Conservation (phyloP, 1,140 invertebrate genomes). For the Calephelis nemesis region DNA sequence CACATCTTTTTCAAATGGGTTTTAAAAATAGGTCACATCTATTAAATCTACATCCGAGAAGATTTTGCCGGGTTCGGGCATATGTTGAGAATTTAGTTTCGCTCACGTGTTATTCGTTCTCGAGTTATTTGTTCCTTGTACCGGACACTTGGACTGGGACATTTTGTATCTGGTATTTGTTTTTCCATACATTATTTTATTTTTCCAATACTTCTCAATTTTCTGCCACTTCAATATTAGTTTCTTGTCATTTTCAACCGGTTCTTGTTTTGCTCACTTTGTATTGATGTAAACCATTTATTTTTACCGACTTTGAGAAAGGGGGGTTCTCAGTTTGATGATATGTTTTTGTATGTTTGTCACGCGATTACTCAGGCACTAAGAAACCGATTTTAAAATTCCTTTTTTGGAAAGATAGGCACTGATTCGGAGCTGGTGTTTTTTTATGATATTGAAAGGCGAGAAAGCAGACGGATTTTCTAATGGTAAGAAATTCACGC, state of each 20-base stretch:
- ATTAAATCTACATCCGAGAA: slow-evolving; percentile 23
- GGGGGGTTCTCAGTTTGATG: too few species aligned
- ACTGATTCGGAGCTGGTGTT: too few species aligned
- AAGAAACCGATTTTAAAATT: too few species aligned
- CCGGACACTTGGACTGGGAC: slow-evolving; percentile 34
- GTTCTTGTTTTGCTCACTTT: too few species aligned
- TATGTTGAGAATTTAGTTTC: slow-evolving; percentile 63
- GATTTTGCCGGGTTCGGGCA: slow-evolving; percentile 46
- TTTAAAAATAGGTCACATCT: slow-evolving; percentile 27
- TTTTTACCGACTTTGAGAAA: too few species aligned
- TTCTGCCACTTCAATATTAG: background rate
- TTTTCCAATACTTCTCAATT: background rate
- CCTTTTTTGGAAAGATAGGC: too few species aligned
- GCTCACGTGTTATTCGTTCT: slow-evolving; percentile 60
- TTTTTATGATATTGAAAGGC: too few species aligned
- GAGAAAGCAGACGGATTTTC: too few species aligned
- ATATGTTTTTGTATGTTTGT: too few species aligned
- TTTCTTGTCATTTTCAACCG: background rate
- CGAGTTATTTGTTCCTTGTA: slow-evolving; percentile 55
- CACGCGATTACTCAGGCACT: too few species aligned
- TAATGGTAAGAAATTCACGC: too few species aligned
- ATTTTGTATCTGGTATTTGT: slow-evolving; percentile 32
- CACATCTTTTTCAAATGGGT: background rate
- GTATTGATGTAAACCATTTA: too few species aligned
- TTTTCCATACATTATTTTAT: slow-evolving; percentile 20